Evolutionary conservation across 2,797 vertebrate species (phyloP).

Genomic region (Lacerta viridis): DNA sequence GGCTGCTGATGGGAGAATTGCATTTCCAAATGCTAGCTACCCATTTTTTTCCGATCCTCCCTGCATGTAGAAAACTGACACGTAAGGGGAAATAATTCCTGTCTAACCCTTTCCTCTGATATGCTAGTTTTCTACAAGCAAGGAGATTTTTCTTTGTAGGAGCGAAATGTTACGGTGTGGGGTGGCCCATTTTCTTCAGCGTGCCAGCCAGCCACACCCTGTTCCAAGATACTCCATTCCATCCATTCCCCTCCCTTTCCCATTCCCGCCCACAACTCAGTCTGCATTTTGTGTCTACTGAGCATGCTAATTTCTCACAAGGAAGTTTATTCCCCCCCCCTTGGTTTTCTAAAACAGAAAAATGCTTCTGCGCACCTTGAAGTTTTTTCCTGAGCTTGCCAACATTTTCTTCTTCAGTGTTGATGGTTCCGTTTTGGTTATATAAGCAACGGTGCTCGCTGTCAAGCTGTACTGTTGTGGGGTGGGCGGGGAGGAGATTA

Average conservation of each 20-base stretch:
- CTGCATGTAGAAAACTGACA: neutral
- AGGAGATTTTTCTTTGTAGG: neutral
- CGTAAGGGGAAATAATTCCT: neutral
- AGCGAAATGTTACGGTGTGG: neutral
- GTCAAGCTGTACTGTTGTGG: neutral
- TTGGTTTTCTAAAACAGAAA: neutral
- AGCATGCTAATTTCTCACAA: neutral
- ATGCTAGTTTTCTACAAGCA: neutral
- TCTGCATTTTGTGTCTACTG: too few relatives aligned
- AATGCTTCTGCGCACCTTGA: neutral
- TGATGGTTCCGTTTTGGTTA: neutral
- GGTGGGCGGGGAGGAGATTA: constrained; percentile 34
- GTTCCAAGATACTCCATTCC: neutral
- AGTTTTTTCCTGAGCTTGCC: neutral
- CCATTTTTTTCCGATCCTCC: neutral
- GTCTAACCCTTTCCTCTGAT: neutral
- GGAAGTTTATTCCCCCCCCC: neutral
- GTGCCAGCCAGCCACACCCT: neutral
- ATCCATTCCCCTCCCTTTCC: neutral
- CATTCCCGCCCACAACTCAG: neutral
- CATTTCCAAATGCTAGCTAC: neutral
- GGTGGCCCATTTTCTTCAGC: neutral
- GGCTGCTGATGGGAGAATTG: too few relatives aligned
- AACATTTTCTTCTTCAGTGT: neutral
- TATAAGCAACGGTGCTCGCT: neutral